Base-by-base conservation (phyloP, 2,113 vertebrate species). In the Heterocephalus glaber region DNA sequence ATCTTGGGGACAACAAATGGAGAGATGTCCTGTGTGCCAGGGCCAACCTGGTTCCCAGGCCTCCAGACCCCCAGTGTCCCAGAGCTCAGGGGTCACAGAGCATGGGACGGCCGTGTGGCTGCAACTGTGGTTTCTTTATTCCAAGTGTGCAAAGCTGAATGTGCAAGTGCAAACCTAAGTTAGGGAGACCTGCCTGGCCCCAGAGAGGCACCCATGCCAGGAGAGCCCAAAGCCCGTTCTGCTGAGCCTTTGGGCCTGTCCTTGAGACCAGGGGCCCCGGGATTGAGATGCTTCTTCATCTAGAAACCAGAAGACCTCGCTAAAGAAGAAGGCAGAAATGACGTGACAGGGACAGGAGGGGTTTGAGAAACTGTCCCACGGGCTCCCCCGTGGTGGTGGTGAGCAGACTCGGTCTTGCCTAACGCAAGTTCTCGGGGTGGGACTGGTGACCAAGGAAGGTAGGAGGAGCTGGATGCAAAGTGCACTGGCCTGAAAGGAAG, bases 41-140 rank as follows among this genome's bases (percentile, higher is more conserved):
- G 41, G 14, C 56, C 61, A 65, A 56, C 65, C 9, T 11, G 70
- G 85, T 17, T 41, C 52, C 54, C 65, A 7, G 16, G 61, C 65
- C 41, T n/a, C n/a, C 61, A 0, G 5, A 35, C 7, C 80, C 30
- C 4, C 41, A 56, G 44, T 3, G 12, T 65, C 49, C 61, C 65
- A 8, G 38, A 47, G 44, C 74, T 61, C 12, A 30, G 56, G 49
- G 58, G 52, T 58, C 88, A 90, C 85, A 93, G 86, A 81, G 58
- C 19, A 4, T 1, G 0, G 44, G 28, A 24, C 79, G 41, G 63
- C 52, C 38, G 44, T 26, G 28, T 66, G 84, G 89, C 70, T 96
- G 92, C 93, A 77, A 90, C 9, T 17, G 11, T 14, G 76, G 26
- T 98, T 98, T 97, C 97, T 98, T 97, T 97, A 97, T 98, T 97